A percentile compares a stretch with the other conserved stretches of the same genome.
phyloP scores from a whole-genome alignment of 2,888 invertebrate species.

The Zaprionus bogoriensis region DNA sequence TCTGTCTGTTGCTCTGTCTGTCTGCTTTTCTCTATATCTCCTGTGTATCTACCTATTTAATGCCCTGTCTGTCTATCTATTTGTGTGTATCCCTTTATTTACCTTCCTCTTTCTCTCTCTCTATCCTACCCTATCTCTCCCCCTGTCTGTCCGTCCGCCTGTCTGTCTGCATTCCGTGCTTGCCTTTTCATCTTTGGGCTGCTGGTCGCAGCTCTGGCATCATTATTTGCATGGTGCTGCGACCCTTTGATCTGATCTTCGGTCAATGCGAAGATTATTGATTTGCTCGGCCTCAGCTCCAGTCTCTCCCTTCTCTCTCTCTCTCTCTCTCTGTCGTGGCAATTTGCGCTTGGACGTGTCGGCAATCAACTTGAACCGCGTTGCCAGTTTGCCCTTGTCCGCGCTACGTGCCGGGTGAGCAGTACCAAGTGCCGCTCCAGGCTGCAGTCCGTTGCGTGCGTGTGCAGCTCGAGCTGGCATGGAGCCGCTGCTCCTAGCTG shows the following conservation, averaged over 20 bases:
- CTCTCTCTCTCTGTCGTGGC: conserved; percentile 34
- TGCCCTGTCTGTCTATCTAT: background rate
- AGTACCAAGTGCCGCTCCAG: conserved; percentile 3
- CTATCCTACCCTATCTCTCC: background rate
- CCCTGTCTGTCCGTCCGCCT: conserved; percentile 11
- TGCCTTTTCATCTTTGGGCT: conserved; percentile 47
- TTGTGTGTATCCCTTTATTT: conserved; percentile 16
- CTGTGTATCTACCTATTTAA: background rate
- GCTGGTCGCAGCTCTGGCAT: conserved; percentile 21
- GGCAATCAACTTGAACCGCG: conserved; percentile 66
- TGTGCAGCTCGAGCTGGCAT: background rate
- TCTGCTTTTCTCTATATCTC: conserved; percentile 7
- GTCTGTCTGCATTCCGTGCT: conserved; percentile 47
- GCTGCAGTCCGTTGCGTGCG: conserved; percentile 20
- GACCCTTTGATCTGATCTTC: conserved; percentile 80
- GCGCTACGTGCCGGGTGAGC: conserved; percentile 55
- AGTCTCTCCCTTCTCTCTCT: conserved; percentile 50
- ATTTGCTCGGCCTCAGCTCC: conserved; percentile 41
- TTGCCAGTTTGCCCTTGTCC: conserved; percentile 43
- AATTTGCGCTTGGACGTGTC: conserved; percentile 65
- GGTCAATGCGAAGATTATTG: conserved; percentile 74
- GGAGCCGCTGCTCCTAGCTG: too few relatives aligned
- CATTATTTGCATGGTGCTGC: conserved; percentile 58
- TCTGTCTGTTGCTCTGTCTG: too few relatives aligned
- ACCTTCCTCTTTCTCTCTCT: background rate